These are phyloP conservation scores for Rapana venosa DNA, from an alignment of 2,888 invertebrate genomes.

Conservation along the genomic window DNA sequence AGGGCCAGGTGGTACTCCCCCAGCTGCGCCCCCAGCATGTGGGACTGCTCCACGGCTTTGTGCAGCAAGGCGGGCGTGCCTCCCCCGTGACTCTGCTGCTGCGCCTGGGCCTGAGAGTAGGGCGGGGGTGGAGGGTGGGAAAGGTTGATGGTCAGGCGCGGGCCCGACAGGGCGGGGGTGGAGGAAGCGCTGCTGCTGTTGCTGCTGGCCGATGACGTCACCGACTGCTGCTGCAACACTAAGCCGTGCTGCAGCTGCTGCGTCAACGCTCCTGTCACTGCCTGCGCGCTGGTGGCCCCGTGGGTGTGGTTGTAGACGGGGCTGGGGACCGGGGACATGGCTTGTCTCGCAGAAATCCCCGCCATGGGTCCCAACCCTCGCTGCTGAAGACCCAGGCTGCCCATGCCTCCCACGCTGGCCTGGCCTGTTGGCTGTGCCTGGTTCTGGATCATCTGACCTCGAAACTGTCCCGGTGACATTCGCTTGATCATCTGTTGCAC, in stretches of 20 bases:
- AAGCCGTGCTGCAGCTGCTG: constrained; percentile 38
- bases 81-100: not conserved
- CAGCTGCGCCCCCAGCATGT: constrained; percentile 24
- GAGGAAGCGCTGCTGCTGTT: constrained; percentile 47
- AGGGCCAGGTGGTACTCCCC: constrained; percentile 23
- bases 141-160: constrained; percentile 50
- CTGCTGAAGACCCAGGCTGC: constrained; percentile 38
- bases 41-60: constrained; percentile 49
- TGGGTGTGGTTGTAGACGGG: not conserved
- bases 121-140: constrained; percentile 50
- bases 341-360: constrained; percentile 2
- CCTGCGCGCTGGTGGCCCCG: not conserved
- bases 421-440: constrained; percentile 31
- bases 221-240: not conserved
- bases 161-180: constrained; percentile 42
- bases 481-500: constrained; percentile 86
- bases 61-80: constrained; percentile 48
- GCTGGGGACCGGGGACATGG: constrained; percentile 30
- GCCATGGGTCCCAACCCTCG: constrained; percentile 5
- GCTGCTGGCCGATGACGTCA: constrained; percentile 40
- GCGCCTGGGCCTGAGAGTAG: constrained; percentile 46
- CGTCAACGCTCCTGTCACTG: not conserved
- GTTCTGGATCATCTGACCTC: constrained; percentile 39
- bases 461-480: constrained; percentile 83
- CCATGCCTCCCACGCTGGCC: constrained; percentile 42